These are phyloP conservation scores for Clistopyga incitator DNA, from an alignment of 2,888 invertebrate genomes.

Conservation along the genomic window DNA sequence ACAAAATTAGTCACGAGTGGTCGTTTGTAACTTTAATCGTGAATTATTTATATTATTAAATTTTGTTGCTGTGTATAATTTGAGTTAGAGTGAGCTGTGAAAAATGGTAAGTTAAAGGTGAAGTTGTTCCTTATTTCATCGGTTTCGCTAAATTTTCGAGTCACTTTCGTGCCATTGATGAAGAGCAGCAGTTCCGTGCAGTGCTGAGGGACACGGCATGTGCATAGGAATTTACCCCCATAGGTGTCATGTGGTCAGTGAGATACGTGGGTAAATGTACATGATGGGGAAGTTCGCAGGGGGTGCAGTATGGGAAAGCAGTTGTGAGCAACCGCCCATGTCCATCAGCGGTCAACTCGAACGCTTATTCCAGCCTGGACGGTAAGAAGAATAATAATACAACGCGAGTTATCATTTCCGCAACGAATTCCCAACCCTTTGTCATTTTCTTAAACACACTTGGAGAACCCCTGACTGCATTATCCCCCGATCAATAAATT, in stretches of 20 bases:
- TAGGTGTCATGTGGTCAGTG: constrained; percentile 81
- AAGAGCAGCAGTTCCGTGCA: constrained; percentile 42
- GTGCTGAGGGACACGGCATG: constrained; percentile 75
- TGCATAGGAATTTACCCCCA: constrained; percentile 80
- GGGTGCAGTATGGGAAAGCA: constrained; percentile 81
- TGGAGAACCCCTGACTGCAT: neutral
- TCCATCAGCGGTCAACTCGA: constrained; percentile 67
- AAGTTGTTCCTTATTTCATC: constrained; percentile 17
- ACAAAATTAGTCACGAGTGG: neutral
- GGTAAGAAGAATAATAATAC: neutral
- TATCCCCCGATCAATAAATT: constrained; percentile 21
- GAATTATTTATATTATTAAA: neutral
- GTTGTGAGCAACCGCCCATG: constrained; percentile 80
- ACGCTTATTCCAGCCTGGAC: constrained; percentile 41
- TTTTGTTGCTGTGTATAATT: neutral
- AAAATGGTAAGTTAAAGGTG: neutral
- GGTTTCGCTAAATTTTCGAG: constrained; percentile 10
- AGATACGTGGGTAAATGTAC: constrained; percentile 64
- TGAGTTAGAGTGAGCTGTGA: neutral
- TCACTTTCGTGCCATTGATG: constrained; percentile 74
- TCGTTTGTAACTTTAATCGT: neutral
- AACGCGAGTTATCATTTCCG: constrained; percentile 8
- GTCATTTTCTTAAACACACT: neutral
- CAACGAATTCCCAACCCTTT: constrained; percentile 13
- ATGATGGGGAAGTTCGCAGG: constrained; percentile 77